phyloP scores from a whole-genome alignment of 2,113 vertebrate genomes.

The Carollia perspicillata region DNA sequence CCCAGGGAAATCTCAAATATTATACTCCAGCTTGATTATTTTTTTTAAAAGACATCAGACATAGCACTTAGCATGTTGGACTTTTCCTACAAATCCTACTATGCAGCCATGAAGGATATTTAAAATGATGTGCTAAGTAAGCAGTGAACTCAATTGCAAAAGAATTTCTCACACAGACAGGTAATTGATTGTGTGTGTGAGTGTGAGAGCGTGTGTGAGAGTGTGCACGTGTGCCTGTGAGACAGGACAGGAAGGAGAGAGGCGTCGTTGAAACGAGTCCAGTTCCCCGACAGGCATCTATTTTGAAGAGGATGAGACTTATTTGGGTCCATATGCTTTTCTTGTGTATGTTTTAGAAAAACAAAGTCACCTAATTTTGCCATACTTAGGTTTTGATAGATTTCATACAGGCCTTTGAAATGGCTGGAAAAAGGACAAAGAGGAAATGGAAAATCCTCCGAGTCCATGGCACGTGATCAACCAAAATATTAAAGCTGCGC shows the following conservation, averaged over 20 bases:
- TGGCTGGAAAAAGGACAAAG: conserved; percentile 24
- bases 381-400: conserved; percentile 25
- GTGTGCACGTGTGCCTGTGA: background rate
- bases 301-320: background rate
- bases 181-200: background rate
- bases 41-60: background rate
- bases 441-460: conserved; percentile 65
- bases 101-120: background rate
- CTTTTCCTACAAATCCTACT: background rate
- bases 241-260: background rate
- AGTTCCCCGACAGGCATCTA: background rate
- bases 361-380: background rate
- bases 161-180: background rate
- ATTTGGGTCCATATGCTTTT: background rate
- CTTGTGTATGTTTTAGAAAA: background rate
- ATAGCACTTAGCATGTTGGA: background rate
- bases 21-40: background rate
- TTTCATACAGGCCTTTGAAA: conserved; percentile 60
- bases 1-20: background rate
- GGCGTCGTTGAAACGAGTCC: background rate
- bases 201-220: background rate
- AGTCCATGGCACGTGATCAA: conserved; percentile 44
- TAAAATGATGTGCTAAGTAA: background rate
- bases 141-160: background rate
- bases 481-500: conserved; percentile 36